Evolutionary conservation across 1,140 invertebrate genomes (phyloP), one percentile per base, ranked within the genome.

Genomic region (Leptinotarsa texana): DNA sequence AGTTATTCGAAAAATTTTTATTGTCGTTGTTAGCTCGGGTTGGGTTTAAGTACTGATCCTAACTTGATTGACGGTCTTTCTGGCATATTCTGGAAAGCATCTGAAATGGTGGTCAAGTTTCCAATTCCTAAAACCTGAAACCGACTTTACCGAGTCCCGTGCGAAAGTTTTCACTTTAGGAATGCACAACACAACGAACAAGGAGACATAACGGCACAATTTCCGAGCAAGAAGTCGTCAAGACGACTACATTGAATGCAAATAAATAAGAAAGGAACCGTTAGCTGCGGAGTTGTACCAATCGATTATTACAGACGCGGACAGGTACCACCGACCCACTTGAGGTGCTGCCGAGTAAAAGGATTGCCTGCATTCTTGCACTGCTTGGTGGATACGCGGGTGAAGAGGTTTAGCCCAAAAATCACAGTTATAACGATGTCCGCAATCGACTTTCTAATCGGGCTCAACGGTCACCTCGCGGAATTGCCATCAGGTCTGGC

Each of bases 191-290:
- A 42, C 8, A 42, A 42, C 8, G 2, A 42, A 42, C 33, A 57
- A 57, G 15, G 3, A 6, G 51, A 57, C 17, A 57, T 57, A 57
- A 57, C 51, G 51, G 51, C 51, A 57, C 15, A 57, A 57, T 57
- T 57, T 57, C 51, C 51, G 51, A 57, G n/a, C 51, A 57, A 57
- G 51, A 15, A 57, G 51, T 17, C 13, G 13, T 17, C 51, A 18
- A 15, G 51, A 18, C 51, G 17, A 18, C 51, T 15, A 57, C 51
- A 57, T 57, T 57, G 17, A 57, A 57, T 57, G 51, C 51, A 57
- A 57, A 57, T 57, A 57, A 57, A 57, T 57, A 18, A 57, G 51
- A 57, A n/a, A 57, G 17, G 51, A 57, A 57, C 51, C 51, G 51
- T 57, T 57, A 57, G 33, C 6, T 42, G 33, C 33, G 33, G 51